These are phyloP conservation scores for Trogon melanurus DNA, from an alignment of 2,113 vertebrate species.

Conservation along the genomic window DNA sequence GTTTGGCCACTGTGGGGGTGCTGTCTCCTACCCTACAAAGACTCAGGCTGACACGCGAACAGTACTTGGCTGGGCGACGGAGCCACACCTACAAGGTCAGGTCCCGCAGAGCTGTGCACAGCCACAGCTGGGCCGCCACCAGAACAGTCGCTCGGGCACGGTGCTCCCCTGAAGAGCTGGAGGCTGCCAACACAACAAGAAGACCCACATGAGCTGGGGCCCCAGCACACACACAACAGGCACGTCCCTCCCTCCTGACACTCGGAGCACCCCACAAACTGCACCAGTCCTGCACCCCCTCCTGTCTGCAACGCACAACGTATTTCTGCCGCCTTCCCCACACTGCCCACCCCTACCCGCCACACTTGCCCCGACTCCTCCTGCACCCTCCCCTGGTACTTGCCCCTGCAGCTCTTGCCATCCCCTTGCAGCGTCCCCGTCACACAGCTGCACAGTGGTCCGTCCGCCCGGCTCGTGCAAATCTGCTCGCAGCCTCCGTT, in stretches of 20 bases:
- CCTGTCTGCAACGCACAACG: fast-evolving
- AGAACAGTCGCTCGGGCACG: conserved; percentile 56
- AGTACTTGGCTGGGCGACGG: conserved; percentile 59
- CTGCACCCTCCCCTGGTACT: not conserved
- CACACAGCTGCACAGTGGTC: conserved; percentile 92
- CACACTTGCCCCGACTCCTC: fast-evolving
- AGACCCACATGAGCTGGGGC: fast-evolving
- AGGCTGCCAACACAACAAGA: conserved; percentile 63
- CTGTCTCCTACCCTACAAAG: conserved; percentile 73
- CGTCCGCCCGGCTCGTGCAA: conserved; percentile 85
- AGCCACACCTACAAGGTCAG: conserved; percentile 68
- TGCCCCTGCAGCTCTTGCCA: conserved; percentile 88
- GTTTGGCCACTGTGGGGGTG: not conserved
- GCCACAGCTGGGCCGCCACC: conserved; percentile 71
- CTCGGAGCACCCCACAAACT: fast-evolving
- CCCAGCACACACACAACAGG: fast-evolving
- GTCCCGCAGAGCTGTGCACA: conserved; percentile 50
- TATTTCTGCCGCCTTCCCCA: fast-evolving
- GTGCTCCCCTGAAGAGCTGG: conserved; percentile 71
- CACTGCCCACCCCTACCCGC: fast-evolving
- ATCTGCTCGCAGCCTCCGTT: conserved; percentile 97
- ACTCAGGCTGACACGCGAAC: conserved; percentile 66
- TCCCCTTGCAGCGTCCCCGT: conserved; percentile 91
- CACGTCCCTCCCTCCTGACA: fast-evolving
- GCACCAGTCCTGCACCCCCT: fast-evolving